Conservation (phyloP, 2,113 vertebrate species). For the Platanista minor region DNA sequence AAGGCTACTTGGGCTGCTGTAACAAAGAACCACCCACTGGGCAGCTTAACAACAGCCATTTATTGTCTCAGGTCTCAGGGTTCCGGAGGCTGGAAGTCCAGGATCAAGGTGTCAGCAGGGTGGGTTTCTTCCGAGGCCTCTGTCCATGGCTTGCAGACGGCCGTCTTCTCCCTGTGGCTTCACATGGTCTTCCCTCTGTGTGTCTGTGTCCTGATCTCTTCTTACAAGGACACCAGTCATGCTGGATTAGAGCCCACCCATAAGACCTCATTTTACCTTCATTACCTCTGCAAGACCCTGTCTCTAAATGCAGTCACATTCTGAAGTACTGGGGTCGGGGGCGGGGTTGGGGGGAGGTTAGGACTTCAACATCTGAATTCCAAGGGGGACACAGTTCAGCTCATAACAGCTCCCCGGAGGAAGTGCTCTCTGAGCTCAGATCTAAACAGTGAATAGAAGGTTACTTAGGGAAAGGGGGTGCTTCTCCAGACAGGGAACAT, state of each 20-base stretch:
- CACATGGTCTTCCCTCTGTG: accelerated
- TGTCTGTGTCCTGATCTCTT: background rate
- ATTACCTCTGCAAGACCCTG: background rate
- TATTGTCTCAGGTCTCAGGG: background rate
- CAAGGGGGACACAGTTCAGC: accelerated
- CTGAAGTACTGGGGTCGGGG: background rate
- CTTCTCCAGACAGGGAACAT: background rate
- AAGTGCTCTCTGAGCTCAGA: background rate
- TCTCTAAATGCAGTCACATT: background rate
- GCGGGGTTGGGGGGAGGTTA: background rate
- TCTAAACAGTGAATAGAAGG: background rate
- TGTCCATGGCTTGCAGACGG: accelerated
- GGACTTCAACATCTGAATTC: background rate
- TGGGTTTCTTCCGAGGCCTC: background rate
- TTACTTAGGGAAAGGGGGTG: no score
- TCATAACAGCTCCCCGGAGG: background rate
- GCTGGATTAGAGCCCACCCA: accelerated
- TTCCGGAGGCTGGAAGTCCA: background rate
- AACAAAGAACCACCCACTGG: no score
- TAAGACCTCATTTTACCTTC: no score
- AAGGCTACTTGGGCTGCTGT: background rate
- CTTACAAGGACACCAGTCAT: background rate
- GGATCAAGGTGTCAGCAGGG: background rate
- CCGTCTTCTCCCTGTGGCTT: background rate
- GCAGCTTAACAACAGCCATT: background rate